A percentile compares a stretch with the other conserved stretches of the same genome.
These are phyloP conservation scores for Neolamprologus caudopunctatus DNA, from an alignment of 2,113 vertebrate genomes.

Conservation along the genomic window DNA sequence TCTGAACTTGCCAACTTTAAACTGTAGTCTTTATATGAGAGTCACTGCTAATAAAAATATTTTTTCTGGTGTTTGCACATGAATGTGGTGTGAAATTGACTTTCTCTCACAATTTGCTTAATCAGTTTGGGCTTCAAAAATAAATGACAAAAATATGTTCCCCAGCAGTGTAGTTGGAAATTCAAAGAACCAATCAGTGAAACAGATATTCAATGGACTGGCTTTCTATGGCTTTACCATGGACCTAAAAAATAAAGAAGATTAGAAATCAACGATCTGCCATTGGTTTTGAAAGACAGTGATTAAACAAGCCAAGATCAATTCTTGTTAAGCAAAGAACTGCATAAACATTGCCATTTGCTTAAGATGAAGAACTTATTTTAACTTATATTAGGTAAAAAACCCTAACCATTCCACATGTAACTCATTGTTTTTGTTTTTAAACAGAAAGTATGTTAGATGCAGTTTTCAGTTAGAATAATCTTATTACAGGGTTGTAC, in stretches of 20 bases:
- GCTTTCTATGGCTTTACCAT: background rate
- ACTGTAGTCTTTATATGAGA: background rate
- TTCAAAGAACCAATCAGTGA: background rate
- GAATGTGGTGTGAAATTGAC: conserved; percentile 14
- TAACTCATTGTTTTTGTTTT: background rate
- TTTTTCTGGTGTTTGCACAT: background rate
- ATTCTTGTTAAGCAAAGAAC: background rate
- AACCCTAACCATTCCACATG: background rate
- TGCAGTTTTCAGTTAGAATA: background rate
- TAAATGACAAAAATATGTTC: background rate
- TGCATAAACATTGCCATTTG: background rate
- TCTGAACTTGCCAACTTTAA: background rate
- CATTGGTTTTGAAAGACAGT: background rate
- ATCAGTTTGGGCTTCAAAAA: background rate
- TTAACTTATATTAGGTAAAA: background rate
- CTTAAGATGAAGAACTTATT: background rate
- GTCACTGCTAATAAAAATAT: background rate
- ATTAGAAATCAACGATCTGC: background rate
- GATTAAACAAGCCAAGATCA: background rate
- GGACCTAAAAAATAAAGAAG: background rate
- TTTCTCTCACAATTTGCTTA: background rate
- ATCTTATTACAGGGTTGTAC: background rate
- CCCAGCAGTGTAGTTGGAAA: background rate
- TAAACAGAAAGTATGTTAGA: background rate
- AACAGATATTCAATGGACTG: background rate